Conservation (phyloP, 1,140 invertebrate genomes). For the Anadara kagoshimensis region DNA sequence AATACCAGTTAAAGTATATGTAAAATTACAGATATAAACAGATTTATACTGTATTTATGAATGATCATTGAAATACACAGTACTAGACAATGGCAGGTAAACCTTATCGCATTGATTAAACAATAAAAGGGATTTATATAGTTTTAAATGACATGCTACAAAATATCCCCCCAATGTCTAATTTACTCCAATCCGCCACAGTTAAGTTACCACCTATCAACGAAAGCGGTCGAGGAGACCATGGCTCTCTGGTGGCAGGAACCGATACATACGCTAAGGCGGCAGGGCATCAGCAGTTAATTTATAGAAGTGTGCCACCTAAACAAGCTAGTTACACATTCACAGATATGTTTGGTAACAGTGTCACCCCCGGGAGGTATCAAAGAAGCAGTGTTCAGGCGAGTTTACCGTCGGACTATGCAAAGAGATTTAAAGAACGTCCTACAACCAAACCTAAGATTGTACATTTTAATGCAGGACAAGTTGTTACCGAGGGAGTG, state of each 20-base stretch:
- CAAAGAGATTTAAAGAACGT: slow-evolving; percentile 43
- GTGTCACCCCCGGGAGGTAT: slow-evolving; percentile 16
- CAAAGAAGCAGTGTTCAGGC: slow-evolving; percentile 39
- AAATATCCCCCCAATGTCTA: too few species aligned
- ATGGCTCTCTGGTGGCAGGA: not conserved
- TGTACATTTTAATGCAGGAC: slow-evolving; percentile 47
- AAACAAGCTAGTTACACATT: slow-evolving; percentile 47
- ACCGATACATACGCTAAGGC: slow-evolving; percentile 17
- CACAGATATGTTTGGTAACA: slow-evolving; percentile 42
- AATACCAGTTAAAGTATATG: too few species aligned
- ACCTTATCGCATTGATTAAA: too few species aligned
- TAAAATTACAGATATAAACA: too few species aligned
- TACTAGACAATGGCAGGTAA: too few species aligned
- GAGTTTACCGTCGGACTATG: slow-evolving; percentile 48
- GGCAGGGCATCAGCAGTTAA: slow-evolving; percentile 23
- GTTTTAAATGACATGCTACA: too few species aligned
- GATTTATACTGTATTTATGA: too few species aligned
- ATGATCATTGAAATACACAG: too few species aligned
- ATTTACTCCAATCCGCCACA: not conserved
- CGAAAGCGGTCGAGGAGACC: slow-evolving; percentile 2
- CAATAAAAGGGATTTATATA: too few species aligned
- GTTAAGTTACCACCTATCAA: slow-evolving; percentile 39
- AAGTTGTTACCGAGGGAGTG: slow-evolving; percentile 16
- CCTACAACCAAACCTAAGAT: slow-evolving; percentile 51
- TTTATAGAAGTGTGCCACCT: slow-evolving; percentile 54